phyloP scores from a whole-genome alignment of 2,797 vertebrate genomes.

The Peromyscus aztecus region DNA sequence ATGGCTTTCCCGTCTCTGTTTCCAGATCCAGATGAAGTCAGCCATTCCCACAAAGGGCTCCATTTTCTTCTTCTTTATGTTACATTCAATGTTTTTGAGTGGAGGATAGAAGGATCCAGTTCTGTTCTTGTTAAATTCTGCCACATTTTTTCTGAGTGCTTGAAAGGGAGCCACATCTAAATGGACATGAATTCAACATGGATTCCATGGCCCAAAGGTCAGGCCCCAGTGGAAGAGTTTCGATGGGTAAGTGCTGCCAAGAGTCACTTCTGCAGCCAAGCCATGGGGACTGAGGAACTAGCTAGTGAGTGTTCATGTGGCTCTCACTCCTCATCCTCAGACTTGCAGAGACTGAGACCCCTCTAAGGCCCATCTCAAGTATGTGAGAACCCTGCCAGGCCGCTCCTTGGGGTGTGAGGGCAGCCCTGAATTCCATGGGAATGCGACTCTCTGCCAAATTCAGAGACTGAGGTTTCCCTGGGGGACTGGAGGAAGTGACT shows the following conservation, averaged over 20 bases:
- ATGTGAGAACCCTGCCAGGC: slow-evolving; percentile 88
- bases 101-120: fast-evolving
- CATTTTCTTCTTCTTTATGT: background rate
- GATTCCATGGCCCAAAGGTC: slow-evolving; percentile 17
- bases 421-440: slow-evolving; percentile 95
- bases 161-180: slow-evolving; percentile 58
- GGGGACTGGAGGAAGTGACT: slow-evolving; percentile 92
- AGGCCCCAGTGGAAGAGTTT: slow-evolving; percentile 59
- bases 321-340: background rate
- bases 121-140: background rate
- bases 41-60: slow-evolving; percentile 29
- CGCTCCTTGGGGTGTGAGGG: slow-evolving; percentile 89
- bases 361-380: background rate
- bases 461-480: slow-evolving; percentile 92
- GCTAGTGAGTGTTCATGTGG: background rate
- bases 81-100: background rate
- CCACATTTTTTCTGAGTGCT: slow-evolving; percentile 38
- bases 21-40: slow-evolving; percentile 31
- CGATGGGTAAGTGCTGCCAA: background rate
- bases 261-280: background rate
- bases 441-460: slow-evolving; percentile 93
- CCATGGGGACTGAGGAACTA: too few species aligned
- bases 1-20: slow-evolving; percentile 57
- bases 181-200: background rate
- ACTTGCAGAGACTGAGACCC: slow-evolving; percentile 41